Evolutionary conservation across 2,888 invertebrate genomes (phyloP).

Genomic region (Aelia acuminata): DNA sequence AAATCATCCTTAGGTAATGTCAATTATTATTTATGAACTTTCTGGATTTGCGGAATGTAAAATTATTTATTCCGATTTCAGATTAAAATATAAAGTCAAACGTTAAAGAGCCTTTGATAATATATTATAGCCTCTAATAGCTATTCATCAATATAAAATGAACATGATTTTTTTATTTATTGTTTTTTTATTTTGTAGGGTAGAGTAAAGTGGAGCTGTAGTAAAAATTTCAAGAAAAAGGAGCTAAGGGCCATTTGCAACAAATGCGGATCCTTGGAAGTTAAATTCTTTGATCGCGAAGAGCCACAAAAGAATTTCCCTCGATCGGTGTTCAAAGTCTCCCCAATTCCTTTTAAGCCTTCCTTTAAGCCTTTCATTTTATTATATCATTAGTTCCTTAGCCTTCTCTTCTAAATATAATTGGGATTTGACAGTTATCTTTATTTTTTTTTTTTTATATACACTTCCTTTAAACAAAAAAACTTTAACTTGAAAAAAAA

Average conservation of each 20-base stretch:
- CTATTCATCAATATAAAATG: constrained; percentile 20
- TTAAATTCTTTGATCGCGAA: background rate
- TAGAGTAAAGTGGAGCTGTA: background rate
- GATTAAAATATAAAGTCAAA: background rate
- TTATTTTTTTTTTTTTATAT: no score
- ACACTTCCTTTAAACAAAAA: no score
- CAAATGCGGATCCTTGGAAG: background rate
- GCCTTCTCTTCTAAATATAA: no score
- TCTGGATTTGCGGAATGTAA: no score
- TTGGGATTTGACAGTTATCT: no score
- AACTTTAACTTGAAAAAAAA: no score
- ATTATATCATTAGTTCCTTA: background rate
- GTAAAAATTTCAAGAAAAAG: background rate
- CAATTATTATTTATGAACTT: no score
- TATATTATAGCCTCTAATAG: background rate
- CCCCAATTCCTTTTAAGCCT: background rate
- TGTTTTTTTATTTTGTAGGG: background rate
- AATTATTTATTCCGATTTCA: no score
- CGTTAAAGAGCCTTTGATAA: background rate
- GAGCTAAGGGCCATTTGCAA: background rate
- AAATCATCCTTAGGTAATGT: no score
- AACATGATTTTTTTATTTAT: background rate
- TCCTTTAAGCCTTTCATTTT: background rate
- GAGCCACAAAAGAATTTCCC: background rate
- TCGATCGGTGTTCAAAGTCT: background rate